Evolutionary conservation across 2,113 vertebrate species (phyloP).

Genomic region (Clinocottus analis): DNA sequence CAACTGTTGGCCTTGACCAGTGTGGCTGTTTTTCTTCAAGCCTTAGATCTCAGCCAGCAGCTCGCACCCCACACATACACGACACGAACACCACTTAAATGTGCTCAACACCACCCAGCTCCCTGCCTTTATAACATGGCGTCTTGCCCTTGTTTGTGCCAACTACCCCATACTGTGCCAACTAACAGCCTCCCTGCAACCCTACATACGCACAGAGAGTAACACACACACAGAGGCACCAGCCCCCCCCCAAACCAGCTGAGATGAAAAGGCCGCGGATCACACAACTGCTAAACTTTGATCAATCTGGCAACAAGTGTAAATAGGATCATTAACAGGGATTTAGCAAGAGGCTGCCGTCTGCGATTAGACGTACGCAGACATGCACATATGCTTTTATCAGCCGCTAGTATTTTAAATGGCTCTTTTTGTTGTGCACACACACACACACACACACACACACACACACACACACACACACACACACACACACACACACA

Average conservation of each 20-base stretch:
- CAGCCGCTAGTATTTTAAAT: constrained; percentile 47
- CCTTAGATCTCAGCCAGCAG: constrained; percentile 59
- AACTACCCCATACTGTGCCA: constrained; percentile 70
- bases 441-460: constrained; percentile 5
- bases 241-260: constrained; percentile 50
- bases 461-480: background rate
- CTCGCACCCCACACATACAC: constrained; percentile 16
- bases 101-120: constrained; percentile 32
- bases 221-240: background rate
- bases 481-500: no score
- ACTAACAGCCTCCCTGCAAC: constrained; percentile 61
- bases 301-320: constrained; percentile 82
- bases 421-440: background rate
- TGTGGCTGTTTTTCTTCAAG: constrained; percentile 27
- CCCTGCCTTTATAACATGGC: constrained; percentile 61
- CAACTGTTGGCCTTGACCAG: constrained; percentile 21
- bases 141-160: constrained; percentile 68
- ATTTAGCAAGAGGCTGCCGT: constrained; percentile 74
- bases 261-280: constrained; percentile 75
- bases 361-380: constrained; percentile 71
- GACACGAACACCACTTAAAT: constrained; percentile 47
- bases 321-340: constrained; percentile 83
- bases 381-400: constrained; percentile 52
- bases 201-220: constrained; percentile 45
- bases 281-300: constrained; percentile 79